phyloP scores from a whole-genome alignment of 2,797 vertebrate genomes.

The Pangasius macronema region DNA sequence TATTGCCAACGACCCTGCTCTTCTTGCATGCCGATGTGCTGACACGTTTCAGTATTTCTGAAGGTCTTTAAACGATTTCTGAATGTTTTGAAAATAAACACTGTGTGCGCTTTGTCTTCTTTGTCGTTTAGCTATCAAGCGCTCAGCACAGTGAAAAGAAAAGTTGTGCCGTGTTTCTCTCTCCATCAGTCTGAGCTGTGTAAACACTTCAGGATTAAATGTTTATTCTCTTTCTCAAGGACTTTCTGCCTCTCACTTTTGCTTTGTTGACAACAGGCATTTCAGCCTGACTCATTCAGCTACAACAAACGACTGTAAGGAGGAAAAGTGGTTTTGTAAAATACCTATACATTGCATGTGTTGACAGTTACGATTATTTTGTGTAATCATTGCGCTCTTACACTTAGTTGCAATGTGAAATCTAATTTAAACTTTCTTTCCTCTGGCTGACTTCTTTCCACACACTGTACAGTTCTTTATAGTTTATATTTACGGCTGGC shows the following conservation, averaged over 20 bases:
- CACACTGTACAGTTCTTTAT: background rate
- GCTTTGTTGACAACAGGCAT: constrained; percentile 32
- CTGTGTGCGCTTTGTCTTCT: too few relatives aligned
- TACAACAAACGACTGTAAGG: background rate
- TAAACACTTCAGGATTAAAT: constrained; percentile 32
- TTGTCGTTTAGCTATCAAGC: background rate
- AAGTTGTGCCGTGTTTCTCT: background rate
- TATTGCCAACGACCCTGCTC: too few relatives aligned
- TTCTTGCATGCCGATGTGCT: background rate
- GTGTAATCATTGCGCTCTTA: background rate
- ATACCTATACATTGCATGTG: background rate
- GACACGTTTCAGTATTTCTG: background rate
- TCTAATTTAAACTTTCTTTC: background rate
- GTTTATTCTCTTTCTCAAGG: constrained; percentile 27
- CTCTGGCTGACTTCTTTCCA: background rate
- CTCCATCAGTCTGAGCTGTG: constrained; percentile 15
- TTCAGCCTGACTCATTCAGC: background rate
- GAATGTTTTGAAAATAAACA: background rate
- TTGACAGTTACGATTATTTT: background rate
- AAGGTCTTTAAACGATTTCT: background rate
- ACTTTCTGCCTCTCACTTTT: constrained; percentile 16
- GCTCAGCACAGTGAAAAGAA: background rate
- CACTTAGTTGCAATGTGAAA: background rate
- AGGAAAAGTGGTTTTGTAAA: constrained; percentile 3
- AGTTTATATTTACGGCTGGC: background rate